A percentile compares a stretch with the other conserved stretches of the same genome.
These are phyloP conservation scores for Drosophila monieri DNA, from an alignment of 2,888 invertebrate genomes.

Conservation along the genomic window DNA sequence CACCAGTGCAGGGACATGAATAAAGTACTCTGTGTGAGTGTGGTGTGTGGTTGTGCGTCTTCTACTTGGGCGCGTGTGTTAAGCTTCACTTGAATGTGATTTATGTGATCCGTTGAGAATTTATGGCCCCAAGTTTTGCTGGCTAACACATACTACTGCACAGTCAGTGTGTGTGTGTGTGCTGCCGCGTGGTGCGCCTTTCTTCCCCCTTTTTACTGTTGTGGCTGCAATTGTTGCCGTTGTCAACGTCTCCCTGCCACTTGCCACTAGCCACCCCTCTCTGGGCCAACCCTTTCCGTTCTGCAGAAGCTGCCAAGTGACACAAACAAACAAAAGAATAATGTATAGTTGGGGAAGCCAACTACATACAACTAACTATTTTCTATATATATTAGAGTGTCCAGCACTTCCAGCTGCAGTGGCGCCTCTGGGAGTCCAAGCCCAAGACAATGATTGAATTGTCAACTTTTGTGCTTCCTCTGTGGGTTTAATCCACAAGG, in stretches of 20 bases:
- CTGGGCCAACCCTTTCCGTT: background rate
- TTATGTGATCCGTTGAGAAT: constrained; percentile 83
- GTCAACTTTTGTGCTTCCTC: constrained; percentile 54
- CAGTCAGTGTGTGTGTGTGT: constrained; percentile 29
- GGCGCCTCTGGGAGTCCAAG: constrained; percentile 5
- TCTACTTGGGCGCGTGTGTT: constrained; percentile 77
- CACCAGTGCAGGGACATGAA: constrained; percentile 3
- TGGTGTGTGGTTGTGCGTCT: constrained; percentile 48
- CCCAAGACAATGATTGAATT: constrained; percentile 70
- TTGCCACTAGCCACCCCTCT: constrained; percentile 4
- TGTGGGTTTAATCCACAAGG: constrained; percentile 1
- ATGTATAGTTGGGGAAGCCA: constrained; percentile 10
- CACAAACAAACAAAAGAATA: constrained; percentile 56
- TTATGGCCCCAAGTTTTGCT: constrained; percentile 80
- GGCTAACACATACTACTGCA: constrained; percentile 45
- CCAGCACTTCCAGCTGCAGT: constrained; percentile 18
- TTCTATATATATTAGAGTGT: constrained; percentile 23
- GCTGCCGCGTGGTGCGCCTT: constrained; percentile 64
- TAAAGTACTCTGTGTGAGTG: constrained; percentile 6
- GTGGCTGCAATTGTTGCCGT: constrained; percentile 56
- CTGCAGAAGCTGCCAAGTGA: constrained; percentile 60
- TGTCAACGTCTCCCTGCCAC: constrained; percentile 32
- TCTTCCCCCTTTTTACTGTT: constrained; percentile 44
- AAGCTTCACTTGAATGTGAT: constrained; percentile 83
- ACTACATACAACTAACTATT: constrained; percentile 22